Evolutionary conservation across 37 sponge, comb jelly and placozoan species (phyloP).

Genomic region (Tethya wilhelma): DNA sequence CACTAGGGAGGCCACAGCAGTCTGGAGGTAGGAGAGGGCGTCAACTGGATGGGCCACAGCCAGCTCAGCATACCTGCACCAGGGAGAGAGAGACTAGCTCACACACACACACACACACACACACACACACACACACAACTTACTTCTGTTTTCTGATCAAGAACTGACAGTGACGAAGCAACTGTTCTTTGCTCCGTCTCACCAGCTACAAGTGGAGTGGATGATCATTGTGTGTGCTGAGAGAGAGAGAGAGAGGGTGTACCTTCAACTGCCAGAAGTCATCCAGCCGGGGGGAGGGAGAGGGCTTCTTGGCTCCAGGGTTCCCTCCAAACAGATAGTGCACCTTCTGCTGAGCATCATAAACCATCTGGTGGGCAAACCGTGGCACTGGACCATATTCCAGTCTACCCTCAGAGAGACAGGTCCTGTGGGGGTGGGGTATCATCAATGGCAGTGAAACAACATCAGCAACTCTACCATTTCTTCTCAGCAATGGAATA

Average conservation of each 20-base stretch:
- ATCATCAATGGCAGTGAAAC: no score
- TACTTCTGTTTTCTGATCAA: conserved; percentile 11
- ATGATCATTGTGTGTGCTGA: not conserved
- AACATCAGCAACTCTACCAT: no score
- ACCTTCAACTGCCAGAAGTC: conserved; percentile 13
- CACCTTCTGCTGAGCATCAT: not conserved
- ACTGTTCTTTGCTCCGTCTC: not conserved
- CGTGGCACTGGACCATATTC: no score
- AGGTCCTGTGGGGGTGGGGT: no score
- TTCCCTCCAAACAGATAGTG: conserved; percentile 23
- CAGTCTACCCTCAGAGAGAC: no score
- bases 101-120: no score
- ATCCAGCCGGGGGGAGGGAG: conserved; percentile 9
- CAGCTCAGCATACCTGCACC: not conserved
- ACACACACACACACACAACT: no score
- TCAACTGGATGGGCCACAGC: not conserved
- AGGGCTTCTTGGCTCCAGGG: not conserved
- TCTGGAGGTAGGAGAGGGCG: not conserved
- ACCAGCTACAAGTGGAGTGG: not conserved
- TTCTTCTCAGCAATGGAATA: no score
- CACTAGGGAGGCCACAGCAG: not conserved
- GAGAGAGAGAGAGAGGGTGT: not conserved
- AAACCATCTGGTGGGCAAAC: not conserved
- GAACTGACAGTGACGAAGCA: conserved; percentile 1
- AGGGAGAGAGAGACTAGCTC: no score